Base-by-base conservation (phyloP, 1,140 invertebrate species). In the Tetramorium simillimum region DNA sequence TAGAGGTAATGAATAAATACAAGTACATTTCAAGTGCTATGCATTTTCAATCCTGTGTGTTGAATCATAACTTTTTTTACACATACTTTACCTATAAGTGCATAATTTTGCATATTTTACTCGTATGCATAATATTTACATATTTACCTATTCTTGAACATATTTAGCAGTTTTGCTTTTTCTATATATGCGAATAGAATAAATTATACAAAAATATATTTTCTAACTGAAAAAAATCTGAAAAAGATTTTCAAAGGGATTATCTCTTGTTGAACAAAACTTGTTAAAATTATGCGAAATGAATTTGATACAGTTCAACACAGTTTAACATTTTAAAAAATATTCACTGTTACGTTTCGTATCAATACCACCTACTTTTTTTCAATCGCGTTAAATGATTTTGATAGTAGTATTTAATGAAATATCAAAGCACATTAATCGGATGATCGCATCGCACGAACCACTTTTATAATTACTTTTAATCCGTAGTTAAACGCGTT, bases 51-150 rank as follows among this genome's bases (percentile, higher is more conserved):
- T 5, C 10, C 14, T 40, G 37, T 43, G 14, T 63, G 24, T 70
- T 56, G 49, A 81, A 70, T 40, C 3, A 40, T 69, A 80, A 2
- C 7, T 49, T 62, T 65, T 80, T 37, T 62, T 10, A 46, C 3
- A 62, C 60, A 37, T 70, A 81, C 24, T 43, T 43, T 7, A 70
- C 21, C n/a, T 60, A 43, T 46, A 73, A 72, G 53, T 33, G 69
- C 7, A 75, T 73, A 62, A 43, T 37, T 84, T 75, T 84, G 43
- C 80, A 84, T 84, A 49, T 49, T 75, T 73, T 10, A 60, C 49
- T 37, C 28, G 9, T 21, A 53, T 40, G 40, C 28, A 60, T 75
- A 58, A 82, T 16, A 81, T 84, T 84, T 73, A 24, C 53, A 84
- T 84, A 62, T 60, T 69, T 73, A 73, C 24, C n/a, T 24, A 69